Conservation (phyloP, 2,888 invertebrate species). For the Desoria tigrina region DNA sequence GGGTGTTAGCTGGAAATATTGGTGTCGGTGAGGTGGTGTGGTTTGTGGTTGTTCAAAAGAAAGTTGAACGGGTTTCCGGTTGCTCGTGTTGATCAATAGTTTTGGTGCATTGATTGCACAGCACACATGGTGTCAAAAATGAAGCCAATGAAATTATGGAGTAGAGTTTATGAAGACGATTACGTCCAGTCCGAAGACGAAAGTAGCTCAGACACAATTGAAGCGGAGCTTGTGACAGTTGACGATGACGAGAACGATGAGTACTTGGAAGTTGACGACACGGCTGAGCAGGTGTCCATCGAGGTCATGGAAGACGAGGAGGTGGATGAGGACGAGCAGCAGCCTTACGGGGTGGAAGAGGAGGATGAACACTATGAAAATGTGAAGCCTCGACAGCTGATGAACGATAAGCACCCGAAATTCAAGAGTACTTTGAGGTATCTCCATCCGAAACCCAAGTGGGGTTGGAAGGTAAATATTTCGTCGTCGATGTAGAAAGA, state of each 20-base stretch:
- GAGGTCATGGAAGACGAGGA: conserved; percentile 11
- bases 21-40: too few species aligned
- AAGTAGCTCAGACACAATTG: background rate
- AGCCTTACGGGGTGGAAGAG: too few species aligned
- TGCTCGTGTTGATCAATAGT: too few species aligned
- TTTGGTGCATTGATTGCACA: too few species aligned
- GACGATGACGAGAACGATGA: conserved; percentile 19
- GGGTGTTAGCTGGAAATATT: too few species aligned
- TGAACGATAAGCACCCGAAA: conserved; percentile 26
- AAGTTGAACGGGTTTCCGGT: too few species aligned
- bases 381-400: conserved; percentile 5
- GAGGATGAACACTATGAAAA: conserved; percentile 19
- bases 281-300: conserved; percentile 13
- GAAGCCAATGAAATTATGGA: conserved; percentile 8
- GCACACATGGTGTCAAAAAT: too few species aligned
- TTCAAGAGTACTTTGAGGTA: conserved; percentile 1
- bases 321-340: conserved; percentile 14
- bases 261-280: conserved; percentile 9
- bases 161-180: conserved; percentile 14
- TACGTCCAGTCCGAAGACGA: too few species aligned
- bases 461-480: conserved; percentile 6
- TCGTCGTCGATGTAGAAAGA: too few species aligned
- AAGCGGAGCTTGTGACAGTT: conserved; percentile 9
- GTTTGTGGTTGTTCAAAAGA: too few species aligned
- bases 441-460: background rate